A percentile compares a stretch with the other conserved stretches of the same genome.
phyloP scores from a whole-genome alignment of 2,888 invertebrate species.

The Meliscaeva auricollis region DNA sequence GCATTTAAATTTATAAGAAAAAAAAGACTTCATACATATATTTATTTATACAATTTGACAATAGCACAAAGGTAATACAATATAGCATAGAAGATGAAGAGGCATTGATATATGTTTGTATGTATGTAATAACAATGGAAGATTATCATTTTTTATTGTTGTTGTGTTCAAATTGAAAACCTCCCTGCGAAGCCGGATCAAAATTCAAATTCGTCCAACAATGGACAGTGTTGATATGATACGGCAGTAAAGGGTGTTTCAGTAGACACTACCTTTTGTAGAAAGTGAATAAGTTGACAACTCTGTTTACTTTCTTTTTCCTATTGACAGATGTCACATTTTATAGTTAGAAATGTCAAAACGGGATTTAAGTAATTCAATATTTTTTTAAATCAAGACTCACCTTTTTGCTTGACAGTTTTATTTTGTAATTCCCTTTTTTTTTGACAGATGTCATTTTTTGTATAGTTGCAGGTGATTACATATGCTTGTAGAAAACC shows the following conservation, averaged over 20 bases:
- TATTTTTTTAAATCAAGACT: too few relatives aligned
- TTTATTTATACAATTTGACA: conserved; percentile 44
- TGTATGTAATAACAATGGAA: conserved; percentile 12
- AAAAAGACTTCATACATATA: not conserved
- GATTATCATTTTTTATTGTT: conserved; percentile 6
- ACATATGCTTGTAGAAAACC: too few relatives aligned
- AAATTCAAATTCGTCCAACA: conserved; percentile 23
- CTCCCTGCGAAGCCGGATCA: conserved; percentile 9
- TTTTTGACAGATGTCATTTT: too few relatives aligned
- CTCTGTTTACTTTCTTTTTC: not conserved
- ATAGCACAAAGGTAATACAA: conserved; percentile 49
- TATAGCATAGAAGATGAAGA: not conserved
- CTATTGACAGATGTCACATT: not conserved
- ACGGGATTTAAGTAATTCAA: too few relatives aligned
- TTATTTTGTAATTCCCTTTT: too few relatives aligned
- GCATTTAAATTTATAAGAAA: too few relatives aligned
- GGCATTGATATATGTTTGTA: not conserved
- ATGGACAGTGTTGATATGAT: conserved; percentile 10
- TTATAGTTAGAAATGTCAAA: not conserved
- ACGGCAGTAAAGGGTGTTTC: not conserved
- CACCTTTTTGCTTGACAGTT: too few relatives aligned
- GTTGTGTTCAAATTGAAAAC: not conserved
- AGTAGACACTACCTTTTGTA: not conserved
- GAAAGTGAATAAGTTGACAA: not conserved
- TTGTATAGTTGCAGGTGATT: too few relatives aligned